A percentile compares a stretch with the other conserved stretches of the same genome.
phyloP scores from a whole-genome alignment of 1,140 invertebrate genomes.

The Caligus rogercresseyi region DNA sequence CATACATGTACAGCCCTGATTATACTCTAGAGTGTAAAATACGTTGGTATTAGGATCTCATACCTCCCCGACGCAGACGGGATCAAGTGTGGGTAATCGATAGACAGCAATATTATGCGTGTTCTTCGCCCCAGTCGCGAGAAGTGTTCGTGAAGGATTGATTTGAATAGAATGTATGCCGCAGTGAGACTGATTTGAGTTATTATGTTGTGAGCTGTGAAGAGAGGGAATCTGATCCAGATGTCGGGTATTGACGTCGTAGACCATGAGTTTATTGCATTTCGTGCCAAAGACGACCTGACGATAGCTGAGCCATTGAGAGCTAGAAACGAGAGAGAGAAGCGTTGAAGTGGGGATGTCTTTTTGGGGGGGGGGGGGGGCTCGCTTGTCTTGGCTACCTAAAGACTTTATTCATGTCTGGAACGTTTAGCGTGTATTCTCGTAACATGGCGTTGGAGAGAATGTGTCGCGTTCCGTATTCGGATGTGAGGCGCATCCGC shows the following conservation, averaged over 20 bases:
- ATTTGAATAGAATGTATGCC: slow-evolving; percentile 85
- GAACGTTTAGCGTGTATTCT: slow-evolving; percentile 57
- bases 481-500: slow-evolving; percentile 18
- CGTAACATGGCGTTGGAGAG: slow-evolving; percentile 69
- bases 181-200: slow-evolving; percentile 42
- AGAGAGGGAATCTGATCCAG: slow-evolving; percentile 69
- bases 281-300: slow-evolving; percentile 91
- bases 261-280: slow-evolving; percentile 80
- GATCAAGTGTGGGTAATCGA: slow-evolving; percentile 74
- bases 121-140: slow-evolving; percentile 81
- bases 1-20: no score
- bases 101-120: slow-evolving; percentile 85
- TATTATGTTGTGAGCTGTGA: slow-evolving; percentile 24
- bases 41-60: no score
- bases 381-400: not conserved
- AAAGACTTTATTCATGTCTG: slow-evolving; percentile 66
- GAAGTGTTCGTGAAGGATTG: slow-evolving; percentile 70
- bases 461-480: slow-evolving; percentile 40
- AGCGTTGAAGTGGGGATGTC: not conserved
- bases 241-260: slow-evolving; percentile 54
- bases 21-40: no score
- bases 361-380: not conserved
- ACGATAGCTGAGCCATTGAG: slow-evolving; percentile 81
- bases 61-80: slow-evolving; percentile 77
- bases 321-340: slow-evolving; percentile 65